phyloP scores from a whole-genome alignment of 2,888 invertebrate species.

The Psylliodes chrysocephalus region DNA sequence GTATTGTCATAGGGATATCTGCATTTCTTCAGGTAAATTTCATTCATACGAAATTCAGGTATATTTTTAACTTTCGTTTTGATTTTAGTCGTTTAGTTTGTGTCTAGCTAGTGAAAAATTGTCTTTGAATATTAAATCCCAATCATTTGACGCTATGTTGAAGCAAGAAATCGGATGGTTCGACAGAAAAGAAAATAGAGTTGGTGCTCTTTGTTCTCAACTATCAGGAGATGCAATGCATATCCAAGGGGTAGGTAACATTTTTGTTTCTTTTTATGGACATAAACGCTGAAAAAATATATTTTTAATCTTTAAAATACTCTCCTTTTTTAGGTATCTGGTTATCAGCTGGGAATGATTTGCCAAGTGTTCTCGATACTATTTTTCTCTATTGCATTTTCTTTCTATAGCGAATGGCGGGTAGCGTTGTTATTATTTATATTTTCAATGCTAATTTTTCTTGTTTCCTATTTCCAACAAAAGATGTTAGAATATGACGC shows the following conservation, averaged over 20 bases:
- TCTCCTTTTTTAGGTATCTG: slow-evolving; percentile 64
- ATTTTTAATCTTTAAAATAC: too few species aligned
- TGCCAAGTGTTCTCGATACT: slow-evolving; percentile 77
- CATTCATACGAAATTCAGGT: background rate
- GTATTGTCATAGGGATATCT: slow-evolving; percentile 71
- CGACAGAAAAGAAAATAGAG: slow-evolving; percentile 77
- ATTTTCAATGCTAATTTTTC: slow-evolving; percentile 77
- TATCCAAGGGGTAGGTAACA: slow-evolving; percentile 85
- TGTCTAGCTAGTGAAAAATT: slow-evolving; percentile 82
- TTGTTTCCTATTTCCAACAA: slow-evolving; percentile 73
- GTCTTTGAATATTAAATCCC: slow-evolving; percentile 76
- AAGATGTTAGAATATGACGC: slow-evolving; percentile 73
- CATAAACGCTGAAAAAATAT: too few species aligned
- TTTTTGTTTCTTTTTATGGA: too few species aligned
- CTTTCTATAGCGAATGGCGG: slow-evolving; percentile 76
- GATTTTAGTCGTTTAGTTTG: slow-evolving; percentile 67
- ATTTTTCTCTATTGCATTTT: slow-evolving; percentile 70
- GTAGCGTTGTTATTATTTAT: slow-evolving; percentile 76
- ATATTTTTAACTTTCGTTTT: background rate
- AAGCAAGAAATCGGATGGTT: slow-evolving; percentile 81
- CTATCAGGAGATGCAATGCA: slow-evolving; percentile 81
- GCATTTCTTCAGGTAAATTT: slow-evolving; percentile 73
- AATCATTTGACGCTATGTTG: slow-evolving; percentile 74
- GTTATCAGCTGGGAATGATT: slow-evolving; percentile 73
- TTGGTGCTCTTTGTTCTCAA: slow-evolving; percentile 79